These are phyloP conservation scores for Geotrupes spiniger DNA, from an alignment of 2,888 invertebrate genomes.

Conservation along the genomic window DNA sequence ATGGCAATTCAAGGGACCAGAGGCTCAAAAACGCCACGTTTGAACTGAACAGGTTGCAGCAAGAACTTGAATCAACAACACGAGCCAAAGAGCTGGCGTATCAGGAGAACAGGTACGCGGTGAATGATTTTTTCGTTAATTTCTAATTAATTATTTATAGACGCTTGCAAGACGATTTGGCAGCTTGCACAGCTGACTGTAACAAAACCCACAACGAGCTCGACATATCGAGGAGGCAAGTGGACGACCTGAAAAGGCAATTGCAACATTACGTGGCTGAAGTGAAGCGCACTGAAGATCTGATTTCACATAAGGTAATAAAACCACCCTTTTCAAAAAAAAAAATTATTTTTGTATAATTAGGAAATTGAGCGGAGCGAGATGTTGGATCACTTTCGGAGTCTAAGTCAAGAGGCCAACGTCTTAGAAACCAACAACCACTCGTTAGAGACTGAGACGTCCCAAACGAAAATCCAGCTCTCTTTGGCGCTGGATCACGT, in stretches of 20 bases:
- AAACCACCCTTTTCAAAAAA: constrained; percentile 9
- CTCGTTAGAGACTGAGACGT: constrained; percentile 73
- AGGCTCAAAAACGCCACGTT: constrained; percentile 53
- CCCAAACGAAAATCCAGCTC: constrained; percentile 61
- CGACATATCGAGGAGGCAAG: constrained; percentile 67
- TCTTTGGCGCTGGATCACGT: constrained; percentile 59
- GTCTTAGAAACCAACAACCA: constrained; percentile 76
- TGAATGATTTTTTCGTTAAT: not conserved
- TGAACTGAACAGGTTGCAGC: constrained; percentile 58
- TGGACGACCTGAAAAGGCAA: constrained; percentile 70
- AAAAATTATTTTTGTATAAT: too few species aligned
- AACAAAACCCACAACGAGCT: constrained; percentile 64
- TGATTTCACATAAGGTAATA: constrained; percentile 64
- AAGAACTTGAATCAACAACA: constrained; percentile 57
- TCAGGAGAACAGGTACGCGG: constrained; percentile 56
- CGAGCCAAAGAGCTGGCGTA: constrained; percentile 59
- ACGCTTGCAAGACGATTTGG: constrained; percentile 70
- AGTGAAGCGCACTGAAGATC: constrained; percentile 75
- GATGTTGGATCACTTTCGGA: constrained; percentile 76
- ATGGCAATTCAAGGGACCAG: constrained; percentile 52
- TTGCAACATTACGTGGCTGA: constrained; percentile 79
- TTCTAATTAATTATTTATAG: constrained; percentile 47
- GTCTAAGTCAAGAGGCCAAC: constrained; percentile 73
- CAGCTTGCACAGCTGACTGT: constrained; percentile 61
- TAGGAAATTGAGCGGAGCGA: constrained; percentile 77